phyloP scores from a whole-genome alignment of 2,888 invertebrate genomes.

The Pristionchus entomophagus region DNA sequence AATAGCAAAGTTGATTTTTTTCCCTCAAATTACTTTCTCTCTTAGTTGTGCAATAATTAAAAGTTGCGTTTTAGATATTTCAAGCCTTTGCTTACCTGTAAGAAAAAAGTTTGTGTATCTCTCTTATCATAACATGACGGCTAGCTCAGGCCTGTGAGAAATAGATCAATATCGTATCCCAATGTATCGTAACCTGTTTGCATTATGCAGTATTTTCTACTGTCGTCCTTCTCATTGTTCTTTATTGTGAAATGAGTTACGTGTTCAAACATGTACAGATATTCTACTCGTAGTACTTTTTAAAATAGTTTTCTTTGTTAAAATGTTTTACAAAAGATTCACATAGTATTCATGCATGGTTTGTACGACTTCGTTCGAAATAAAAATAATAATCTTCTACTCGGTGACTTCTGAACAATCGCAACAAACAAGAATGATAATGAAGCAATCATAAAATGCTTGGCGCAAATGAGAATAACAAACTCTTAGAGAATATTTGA shows the following conservation, averaged over 20 bases:
- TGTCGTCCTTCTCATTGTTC: background rate
- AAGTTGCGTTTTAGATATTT: background rate
- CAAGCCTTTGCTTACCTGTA: background rate
- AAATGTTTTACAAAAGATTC: background rate
- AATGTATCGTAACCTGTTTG: background rate
- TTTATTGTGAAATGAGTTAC: background rate
- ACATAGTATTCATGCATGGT: conserved; percentile 11
- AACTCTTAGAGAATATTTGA: too few species aligned
- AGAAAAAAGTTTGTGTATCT: background rate
- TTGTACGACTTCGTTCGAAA: background rate
- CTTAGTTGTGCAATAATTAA: background rate
- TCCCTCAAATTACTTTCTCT: background rate
- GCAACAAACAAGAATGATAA: background rate
- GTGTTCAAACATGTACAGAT: conserved; percentile 35
- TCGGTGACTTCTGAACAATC: background rate
- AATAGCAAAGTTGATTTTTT: background rate
- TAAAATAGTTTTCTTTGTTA: too few species aligned
- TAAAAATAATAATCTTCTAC: background rate
- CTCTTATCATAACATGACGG: conserved; percentile 1
- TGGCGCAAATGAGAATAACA: too few species aligned
- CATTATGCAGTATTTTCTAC: background rate
- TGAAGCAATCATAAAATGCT: too few species aligned
- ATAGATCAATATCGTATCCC: background rate
- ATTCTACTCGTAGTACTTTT: background rate
- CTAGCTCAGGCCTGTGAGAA: background rate